Conservation (phyloP, 2,113 vertebrate genomes). For the Callocephalon fimbriatum region DNA sequence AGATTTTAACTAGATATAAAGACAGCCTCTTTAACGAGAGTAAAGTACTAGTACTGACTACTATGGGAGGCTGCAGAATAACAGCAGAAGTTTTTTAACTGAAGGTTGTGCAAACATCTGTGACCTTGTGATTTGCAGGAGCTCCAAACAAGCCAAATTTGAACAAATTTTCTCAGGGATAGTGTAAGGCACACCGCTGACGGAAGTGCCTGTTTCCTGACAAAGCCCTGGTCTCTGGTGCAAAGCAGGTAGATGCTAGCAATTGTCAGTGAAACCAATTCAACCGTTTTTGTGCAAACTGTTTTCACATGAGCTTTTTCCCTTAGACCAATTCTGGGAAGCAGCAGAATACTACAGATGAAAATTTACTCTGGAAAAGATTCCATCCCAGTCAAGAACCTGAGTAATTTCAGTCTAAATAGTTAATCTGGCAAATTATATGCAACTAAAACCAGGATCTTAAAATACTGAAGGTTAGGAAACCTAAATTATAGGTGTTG, state of each 20-base stretch:
- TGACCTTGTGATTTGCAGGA: neutral
- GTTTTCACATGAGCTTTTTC: neutral
- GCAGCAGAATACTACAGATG: neutral
- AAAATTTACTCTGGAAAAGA: neutral
- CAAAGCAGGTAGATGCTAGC: neutral
- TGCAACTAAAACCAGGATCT: neutral
- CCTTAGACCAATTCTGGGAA: neutral
- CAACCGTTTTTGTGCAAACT: neutral
- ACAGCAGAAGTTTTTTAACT: neutral
- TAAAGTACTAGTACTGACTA: neutral
- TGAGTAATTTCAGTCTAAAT: conserved; percentile 7
- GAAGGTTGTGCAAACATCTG: conserved; percentile 15
- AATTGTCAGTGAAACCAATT: neutral
- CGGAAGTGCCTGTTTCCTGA: neutral
- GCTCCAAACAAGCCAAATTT: neutral
- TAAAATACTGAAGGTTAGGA: conserved; percentile 51
- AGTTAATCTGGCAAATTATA: conserved; percentile 45
- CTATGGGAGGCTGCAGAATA: neutral
- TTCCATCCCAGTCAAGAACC: neutral
- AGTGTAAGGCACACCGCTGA: neutral
- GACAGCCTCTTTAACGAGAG: neutral
- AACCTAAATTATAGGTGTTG: conserved; percentile 37
- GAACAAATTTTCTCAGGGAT: neutral
- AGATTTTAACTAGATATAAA: neutral
- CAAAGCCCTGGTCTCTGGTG: neutral